Conservation (phyloP, 2,797 vertebrate species). For the Eidolon dupreanum region DNA sequence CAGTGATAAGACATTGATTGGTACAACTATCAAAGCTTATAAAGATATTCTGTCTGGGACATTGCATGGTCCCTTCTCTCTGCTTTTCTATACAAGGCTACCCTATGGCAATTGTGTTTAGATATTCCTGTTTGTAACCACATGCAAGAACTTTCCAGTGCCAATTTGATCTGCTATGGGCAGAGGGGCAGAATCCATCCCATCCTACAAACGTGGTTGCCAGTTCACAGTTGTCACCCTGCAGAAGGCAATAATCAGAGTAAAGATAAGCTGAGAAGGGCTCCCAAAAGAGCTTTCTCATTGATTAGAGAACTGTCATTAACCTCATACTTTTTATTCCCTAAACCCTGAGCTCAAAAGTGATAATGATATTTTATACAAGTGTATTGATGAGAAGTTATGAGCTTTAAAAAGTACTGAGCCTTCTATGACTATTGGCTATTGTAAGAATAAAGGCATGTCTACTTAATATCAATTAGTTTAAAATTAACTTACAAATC, state of each 20-base stretch:
- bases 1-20: neutral
- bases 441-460: neutral
- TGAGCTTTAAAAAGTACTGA: constrained; percentile 5
- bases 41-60: neutral
- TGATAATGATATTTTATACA: neutral
- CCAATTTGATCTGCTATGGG: no score
- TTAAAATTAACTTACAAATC: constrained; percentile 51
- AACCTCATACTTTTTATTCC: neutral
- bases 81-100: neutral
- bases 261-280: neutral
- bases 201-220: neutral
- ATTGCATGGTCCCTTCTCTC: neutral
- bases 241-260: neutral
- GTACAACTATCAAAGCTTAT: neutral
- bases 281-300: neutral
- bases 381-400: neutral
- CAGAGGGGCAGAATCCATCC: neutral
- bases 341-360: neutral
- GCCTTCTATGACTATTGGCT: constrained; percentile 19
- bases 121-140: neutral
- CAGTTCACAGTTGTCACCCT: neutral
- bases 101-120: neutral
- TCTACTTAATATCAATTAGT: constrained; percentile 33
- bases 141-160: neutral
- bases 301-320: neutral